Base-by-base conservation (phyloP, 2,888 invertebrate species). In the Diplazon laetatorius region DNA sequence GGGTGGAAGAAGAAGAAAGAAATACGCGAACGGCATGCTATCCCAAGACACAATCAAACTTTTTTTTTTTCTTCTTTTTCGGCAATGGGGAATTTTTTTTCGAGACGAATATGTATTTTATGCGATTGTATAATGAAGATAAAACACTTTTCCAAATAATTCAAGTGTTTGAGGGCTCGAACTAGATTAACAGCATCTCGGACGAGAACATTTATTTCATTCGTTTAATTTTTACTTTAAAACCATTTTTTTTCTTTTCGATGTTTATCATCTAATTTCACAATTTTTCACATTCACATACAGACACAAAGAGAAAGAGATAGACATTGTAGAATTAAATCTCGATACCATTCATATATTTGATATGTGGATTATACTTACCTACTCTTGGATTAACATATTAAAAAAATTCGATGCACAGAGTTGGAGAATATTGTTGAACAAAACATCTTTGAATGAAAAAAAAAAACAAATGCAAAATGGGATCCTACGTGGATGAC, bases 341-440 rank as follows among this genome's bases (percentile, higher is more conserved):
- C 55, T 55, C 52, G 75, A 68, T 30, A 30, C 57, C 46, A 55
- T 57, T 22, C n/a, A 72, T 46, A 59, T 78, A 81, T 79, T 73
- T 82, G 60, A 78, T n/a, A 82, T 76, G 72, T 76, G 44, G 79
- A 65, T 48, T 59, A 80, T 86, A 86, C 86, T 86, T 86, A 86
- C 86, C 86, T 80, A 81, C 44, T 42, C 46, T 63, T 35, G 14
- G 55, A 16, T 55, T 35, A 71, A n/a, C n/a, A n/a, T 39, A 25
- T 71, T 1, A 10, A 25, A 75, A 75, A 71, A 71, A 74, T 73
- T 71, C 79, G 79, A 68, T 57, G 79, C 76, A 79, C 79, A 79
- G 68, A 76, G 76, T 76, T 76, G 57, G 42, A 35, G 9, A 30
- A 68, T 55, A 37, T 14, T 3, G 52, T 18, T 50, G 16, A 9